Base-by-base conservation (phyloP, 2,113 vertebrate species). In the Andinoacara biseriatus region DNA sequence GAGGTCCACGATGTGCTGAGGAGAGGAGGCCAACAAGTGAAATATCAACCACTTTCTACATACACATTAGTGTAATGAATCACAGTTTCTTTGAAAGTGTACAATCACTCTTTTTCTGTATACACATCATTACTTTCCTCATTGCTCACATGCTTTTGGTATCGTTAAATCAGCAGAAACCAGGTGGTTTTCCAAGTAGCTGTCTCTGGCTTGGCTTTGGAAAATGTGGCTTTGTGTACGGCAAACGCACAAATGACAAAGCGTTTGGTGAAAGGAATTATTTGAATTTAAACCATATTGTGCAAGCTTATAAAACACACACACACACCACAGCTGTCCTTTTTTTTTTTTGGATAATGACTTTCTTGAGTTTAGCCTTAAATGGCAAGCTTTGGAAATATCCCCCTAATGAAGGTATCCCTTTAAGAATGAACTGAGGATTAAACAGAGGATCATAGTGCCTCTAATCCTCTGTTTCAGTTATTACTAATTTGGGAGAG, bases 371-470 rank as follows among this genome's bases (percentile, higher is more conserved):
- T 79, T 56, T 24, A 10, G 5, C 49, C 7, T 49, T 67, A 60
- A 67, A 56, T 1, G 2, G 43, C 40, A 43, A 74, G 3, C 81
- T 77, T 33, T 56, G 7, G 58, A 72, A 20, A 72, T 43, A 63
- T 61, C 29, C 18, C n/a, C 24, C 17, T 56, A 40, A 69, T 61
- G 31, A 69, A 78, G 33, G 54, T 40, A 52, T 80, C 56, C 46
- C 33, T 83, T 84, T 49, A 76, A 78, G 84, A 86, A 88, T 76
- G 80, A 29, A 78, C 11, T 26, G 43, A 67, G 63, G 80, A 77
- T 87, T 67, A 80, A 84, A 86, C 4, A n/a, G 67, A 62, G 78
- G 46, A 90, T 89, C 67, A 79, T 74, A 76, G 38, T 17, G 58
- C 80, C 77, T 24, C 24, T 83, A 83, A 85, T 90, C 81, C 77